phyloP scores from a whole-genome alignment of 1,140 invertebrate genomes.

The Macrosteles quadrilineatus region DNA sequence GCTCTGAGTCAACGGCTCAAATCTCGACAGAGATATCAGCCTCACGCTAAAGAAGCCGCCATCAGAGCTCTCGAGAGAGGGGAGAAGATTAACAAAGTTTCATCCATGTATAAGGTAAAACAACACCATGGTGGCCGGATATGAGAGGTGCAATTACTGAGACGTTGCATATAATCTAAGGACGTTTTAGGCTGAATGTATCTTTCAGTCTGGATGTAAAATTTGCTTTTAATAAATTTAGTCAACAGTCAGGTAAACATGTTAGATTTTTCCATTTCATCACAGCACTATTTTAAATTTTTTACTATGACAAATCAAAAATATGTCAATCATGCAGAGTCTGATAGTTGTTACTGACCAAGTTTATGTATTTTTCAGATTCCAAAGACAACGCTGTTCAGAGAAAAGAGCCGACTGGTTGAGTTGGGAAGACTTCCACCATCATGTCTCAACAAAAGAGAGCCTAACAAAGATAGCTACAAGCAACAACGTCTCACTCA shows the following conservation, averaged over 20 bases:
- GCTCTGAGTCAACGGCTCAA: conserved; percentile 51
- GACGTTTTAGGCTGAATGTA: neutral
- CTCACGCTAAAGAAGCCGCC: conserved; percentile 49
- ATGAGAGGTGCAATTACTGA: neutral
- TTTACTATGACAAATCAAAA: no score
- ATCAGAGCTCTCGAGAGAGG: conserved; percentile 57
- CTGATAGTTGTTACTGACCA: no score
- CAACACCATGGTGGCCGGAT: no score
- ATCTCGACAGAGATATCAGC: conserved; percentile 45
- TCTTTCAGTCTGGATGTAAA: no score
- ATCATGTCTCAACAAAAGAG: conserved; percentile 54
- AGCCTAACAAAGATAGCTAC: conserved; percentile 53
- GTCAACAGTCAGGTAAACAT: no score
- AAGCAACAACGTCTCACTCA: conserved; percentile 56
- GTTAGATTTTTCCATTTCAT: no score
- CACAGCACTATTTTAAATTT: no score
- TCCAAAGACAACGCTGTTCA: conserved; percentile 61
- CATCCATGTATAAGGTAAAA: conserved; percentile 52
- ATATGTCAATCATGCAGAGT: no score
- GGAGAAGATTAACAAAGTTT: conserved; percentile 59
- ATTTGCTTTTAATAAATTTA: no score
- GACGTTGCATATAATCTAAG: neutral
- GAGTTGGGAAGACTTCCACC: conserved; percentile 57
- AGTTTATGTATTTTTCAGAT: conserved; percentile 48
- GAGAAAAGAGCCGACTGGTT: conserved; percentile 58